Conservation (phyloP, 2,888 invertebrate genomes). For the Heliconius ethilla region DNA sequence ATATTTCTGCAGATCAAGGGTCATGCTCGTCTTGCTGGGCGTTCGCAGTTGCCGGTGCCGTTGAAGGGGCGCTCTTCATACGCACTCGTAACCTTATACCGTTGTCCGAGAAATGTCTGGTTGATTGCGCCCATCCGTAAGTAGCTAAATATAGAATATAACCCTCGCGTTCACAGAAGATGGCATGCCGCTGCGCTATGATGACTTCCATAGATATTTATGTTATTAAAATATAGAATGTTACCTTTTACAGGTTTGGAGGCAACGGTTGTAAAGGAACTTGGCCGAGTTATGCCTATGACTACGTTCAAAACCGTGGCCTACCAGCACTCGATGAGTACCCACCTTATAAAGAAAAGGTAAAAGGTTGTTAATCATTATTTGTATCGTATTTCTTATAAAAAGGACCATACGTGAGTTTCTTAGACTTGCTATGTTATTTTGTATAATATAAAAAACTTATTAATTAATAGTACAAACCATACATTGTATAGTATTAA, state of each 20-base stretch:
- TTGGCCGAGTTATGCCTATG: constrained; percentile 69
- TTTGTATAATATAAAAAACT: no score
- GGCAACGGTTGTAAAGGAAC: constrained; percentile 65
- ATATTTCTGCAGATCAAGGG: constrained; percentile 61
- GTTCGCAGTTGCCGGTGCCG: constrained; percentile 70
- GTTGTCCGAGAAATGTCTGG: constrained; percentile 69
- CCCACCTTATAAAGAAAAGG: constrained; percentile 59
- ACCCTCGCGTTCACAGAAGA: neutral
- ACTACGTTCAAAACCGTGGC: constrained; percentile 62
- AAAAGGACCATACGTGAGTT: no score
- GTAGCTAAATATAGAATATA: constrained; percentile 43
- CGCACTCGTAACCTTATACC: constrained; percentile 61
- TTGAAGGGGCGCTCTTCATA: constrained; percentile 71
- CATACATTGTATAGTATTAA: no score
- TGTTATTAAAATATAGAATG: neutral
- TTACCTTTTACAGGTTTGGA: constrained; percentile 55
- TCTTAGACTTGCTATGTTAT: no score
- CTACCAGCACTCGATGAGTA: constrained; percentile 62
- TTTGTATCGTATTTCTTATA: no score
- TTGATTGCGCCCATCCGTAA: constrained; percentile 70
- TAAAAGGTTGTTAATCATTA: constrained; percentile 51
- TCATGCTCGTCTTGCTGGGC: constrained; percentile 73
- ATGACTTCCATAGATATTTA: no score
- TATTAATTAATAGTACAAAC: no score
- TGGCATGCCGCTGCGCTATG: neutral